phyloP scores from a whole-genome alignment of 2,797 vertebrate genomes.

The Gouania willdenowi region DNA sequence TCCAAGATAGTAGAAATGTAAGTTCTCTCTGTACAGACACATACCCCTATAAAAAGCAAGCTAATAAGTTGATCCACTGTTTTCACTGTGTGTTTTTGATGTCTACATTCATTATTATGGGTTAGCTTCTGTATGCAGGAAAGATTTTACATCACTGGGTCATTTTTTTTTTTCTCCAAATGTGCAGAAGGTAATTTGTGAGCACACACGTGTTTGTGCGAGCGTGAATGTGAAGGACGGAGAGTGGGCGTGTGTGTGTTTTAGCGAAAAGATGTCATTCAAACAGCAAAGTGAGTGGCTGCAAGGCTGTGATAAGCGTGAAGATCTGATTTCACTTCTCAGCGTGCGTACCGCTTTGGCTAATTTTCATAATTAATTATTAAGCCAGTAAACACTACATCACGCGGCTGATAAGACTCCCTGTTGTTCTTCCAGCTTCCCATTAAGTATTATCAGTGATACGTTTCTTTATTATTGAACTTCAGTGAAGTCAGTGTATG shows the following conservation, averaged over 20 bases:
- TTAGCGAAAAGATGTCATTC: constrained; percentile 52
- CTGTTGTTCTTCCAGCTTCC: constrained; percentile 56
- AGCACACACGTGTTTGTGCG: background rate
- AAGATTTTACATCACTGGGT: too few species aligned
- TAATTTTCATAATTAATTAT: constrained; percentile 79
- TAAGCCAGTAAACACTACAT: constrained; percentile 73
- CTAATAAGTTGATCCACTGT: too few species aligned
- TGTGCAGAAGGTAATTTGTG: background rate
- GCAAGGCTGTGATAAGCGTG: constrained; percentile 65
- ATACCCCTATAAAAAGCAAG: too few species aligned
- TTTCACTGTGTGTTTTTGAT: too few species aligned
- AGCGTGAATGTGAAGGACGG: constrained; percentile 8
- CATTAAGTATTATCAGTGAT: constrained; percentile 55
- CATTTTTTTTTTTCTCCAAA: too few species aligned
- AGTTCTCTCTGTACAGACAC: constrained; percentile 30
- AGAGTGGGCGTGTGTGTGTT: constrained; percentile 20
- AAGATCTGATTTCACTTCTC: constrained; percentile 72
- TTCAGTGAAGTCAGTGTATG: constrained; percentile 30
- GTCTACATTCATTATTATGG: too few species aligned
- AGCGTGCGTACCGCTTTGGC: constrained; percentile 51
- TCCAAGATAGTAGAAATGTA: constrained; percentile 30
- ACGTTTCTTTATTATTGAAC: constrained; percentile 36
- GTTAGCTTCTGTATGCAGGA: too few species aligned
- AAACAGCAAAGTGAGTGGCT: constrained; percentile 42
- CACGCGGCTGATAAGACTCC: constrained; percentile 61